Evolutionary conservation across 2,888 invertebrate genomes (phyloP).

Genomic region (Sicus ferrugineus): DNA sequence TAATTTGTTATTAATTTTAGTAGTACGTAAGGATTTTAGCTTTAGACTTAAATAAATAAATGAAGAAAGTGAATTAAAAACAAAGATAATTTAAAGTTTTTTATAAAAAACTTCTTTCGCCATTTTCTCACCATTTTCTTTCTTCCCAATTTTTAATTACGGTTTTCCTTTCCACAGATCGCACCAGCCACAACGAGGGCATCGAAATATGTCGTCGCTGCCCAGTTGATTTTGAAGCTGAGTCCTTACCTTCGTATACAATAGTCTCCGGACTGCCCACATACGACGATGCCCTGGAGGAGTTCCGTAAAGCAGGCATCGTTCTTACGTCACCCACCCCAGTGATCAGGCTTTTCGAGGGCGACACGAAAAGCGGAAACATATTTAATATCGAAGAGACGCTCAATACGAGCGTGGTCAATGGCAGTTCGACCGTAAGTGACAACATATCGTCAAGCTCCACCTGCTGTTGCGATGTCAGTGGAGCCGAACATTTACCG

Average conservation of each 20-base stretch:
- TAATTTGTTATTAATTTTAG: no score
- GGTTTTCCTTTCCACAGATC: no score
- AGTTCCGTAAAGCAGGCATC: constrained; percentile 66
- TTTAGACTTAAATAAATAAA: no score
- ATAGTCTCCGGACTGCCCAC: constrained; percentile 72
- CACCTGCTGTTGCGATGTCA: constrained; percentile 54
- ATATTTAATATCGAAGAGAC: constrained; percentile 40
- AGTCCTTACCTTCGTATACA: constrained; percentile 71
- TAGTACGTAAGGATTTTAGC: no score
- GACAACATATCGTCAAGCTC: constrained; percentile 55
- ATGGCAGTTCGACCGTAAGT: background rate
- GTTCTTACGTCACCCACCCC: constrained; percentile 58
- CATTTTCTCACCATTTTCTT: no score
- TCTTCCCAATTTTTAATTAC: no score
- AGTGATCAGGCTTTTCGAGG: constrained; percentile 60
- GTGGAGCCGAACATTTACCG: background rate
- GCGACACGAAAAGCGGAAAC: constrained; percentile 44
- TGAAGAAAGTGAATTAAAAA: no score
- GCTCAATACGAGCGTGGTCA: constrained; percentile 34
- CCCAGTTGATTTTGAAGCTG: constrained; percentile 64
- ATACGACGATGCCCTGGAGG: constrained; percentile 71
- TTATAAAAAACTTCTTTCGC: no score
- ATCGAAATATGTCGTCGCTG: constrained; percentile 61
- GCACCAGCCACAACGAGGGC: constrained; percentile 59
- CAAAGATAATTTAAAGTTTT: no score